Conservation (phyloP, 2,797 vertebrate genomes). For the Vireo griseus region DNA sequence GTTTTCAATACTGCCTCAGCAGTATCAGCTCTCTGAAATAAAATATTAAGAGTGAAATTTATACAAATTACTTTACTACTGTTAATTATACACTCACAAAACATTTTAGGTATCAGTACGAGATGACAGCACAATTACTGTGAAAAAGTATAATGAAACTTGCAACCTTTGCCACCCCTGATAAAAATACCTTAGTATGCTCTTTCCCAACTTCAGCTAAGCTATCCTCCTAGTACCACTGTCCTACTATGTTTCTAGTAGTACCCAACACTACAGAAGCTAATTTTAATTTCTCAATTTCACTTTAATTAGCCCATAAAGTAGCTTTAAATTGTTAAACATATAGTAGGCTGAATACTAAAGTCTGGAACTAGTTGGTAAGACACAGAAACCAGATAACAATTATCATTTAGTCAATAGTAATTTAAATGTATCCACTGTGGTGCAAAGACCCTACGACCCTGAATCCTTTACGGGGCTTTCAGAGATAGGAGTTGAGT, state of each 20-base stretch:
- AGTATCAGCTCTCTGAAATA: background rate
- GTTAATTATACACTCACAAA: background rate
- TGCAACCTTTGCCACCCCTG: background rate
- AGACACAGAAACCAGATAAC: slow-evolving; percentile 48
- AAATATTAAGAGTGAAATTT: background rate
- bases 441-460: slow-evolving; percentile 14
- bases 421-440: slow-evolving; percentile 55
- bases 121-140: background rate
- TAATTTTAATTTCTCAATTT: slow-evolving; percentile 29
- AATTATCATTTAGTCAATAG: slow-evolving; percentile 65
- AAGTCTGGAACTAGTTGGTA: slow-evolving; percentile 24
- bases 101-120: background rate
- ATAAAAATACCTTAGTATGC: background rate
- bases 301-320: slow-evolving; percentile 18
- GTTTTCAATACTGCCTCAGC: background rate
- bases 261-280: background rate
- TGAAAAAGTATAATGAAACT: background rate
- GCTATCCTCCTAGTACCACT: background rate
- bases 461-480: background rate
- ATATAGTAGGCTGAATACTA: slow-evolving; percentile 1
- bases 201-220: background rate
- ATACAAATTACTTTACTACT: background rate
- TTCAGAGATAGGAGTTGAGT: background rate
- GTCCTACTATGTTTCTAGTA: background rate
- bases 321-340: slow-evolving; percentile 46